Percentiles rank a stretch among this genome's conserved stretches.
These are phyloP conservation scores for Corydoras maculifer DNA, from an alignment of 2,113 vertebrate genomes.

Conservation along the genomic window DNA sequence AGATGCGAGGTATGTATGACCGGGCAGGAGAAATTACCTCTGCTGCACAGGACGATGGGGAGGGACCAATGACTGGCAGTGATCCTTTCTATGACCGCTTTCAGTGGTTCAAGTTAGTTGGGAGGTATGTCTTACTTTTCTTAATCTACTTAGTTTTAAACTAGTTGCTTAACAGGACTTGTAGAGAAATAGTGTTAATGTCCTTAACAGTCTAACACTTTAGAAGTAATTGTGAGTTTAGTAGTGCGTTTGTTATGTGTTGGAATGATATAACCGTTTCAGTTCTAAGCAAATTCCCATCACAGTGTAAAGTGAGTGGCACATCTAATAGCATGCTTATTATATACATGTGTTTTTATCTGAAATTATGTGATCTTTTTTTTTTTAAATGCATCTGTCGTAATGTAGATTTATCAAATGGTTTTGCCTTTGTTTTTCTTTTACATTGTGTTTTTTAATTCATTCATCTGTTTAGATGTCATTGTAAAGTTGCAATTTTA, in stretches of 20 bases:
- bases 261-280: no score
- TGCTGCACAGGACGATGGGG: conserved; percentile 71
- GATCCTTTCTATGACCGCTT: conserved; percentile 98
- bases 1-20: conserved; percentile 98
- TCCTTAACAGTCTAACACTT: no score
- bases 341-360: neutral
- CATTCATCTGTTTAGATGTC: conserved; percentile 12
- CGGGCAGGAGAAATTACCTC: conserved; percentile 90
- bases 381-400: conserved; percentile 10
- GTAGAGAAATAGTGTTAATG: no score
- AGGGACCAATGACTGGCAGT: conserved; percentile 78
- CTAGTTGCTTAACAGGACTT: no score
- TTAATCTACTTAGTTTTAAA: no score
- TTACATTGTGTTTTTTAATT: neutral
- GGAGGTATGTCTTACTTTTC: conserved; percentile 71
- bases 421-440: conserved; percentile 1
- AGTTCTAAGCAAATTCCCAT: no score
- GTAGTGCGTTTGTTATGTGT: no score
- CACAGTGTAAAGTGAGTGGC: no score
- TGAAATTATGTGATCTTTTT: conserved; percentile 24
- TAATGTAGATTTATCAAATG: neutral
- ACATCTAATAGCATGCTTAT: neutral
- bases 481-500: neutral
- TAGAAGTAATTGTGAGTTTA: no score
- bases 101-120: conserved; percentile 97